Evolutionary conservation across 2,113 vertebrate genomes (phyloP), one percentile per base, ranked within the genome.

Genomic region (Edolisoma coerulescens): DNA sequence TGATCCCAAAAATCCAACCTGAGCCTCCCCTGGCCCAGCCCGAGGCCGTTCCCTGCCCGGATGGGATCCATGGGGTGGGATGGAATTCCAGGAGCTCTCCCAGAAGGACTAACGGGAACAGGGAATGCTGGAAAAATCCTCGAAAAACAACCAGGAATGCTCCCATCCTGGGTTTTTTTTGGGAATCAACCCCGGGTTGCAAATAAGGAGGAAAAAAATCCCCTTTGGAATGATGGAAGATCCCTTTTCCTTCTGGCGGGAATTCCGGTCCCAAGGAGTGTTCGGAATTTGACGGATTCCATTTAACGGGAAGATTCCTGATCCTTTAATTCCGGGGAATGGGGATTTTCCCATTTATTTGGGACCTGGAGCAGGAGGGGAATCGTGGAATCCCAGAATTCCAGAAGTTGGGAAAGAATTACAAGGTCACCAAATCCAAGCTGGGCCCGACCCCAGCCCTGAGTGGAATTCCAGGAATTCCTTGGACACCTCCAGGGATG

Each of bases 361-460:
- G 18, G 20, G 16, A 7, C 21, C 21, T 33, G 60, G 60, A 30
- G 59, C 16, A 12, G 37, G 59, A 3, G 13, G 6, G 68, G 27
- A 70, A 70, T 17, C 0, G 2, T 11, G 35, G 27, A 26, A 39
- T 11, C 56, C 13, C 13, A 1, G 28, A 61, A 41, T 77, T 61
- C 44, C 56, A 11, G 42, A 49, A 27, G 8, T 11, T 8, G 44
- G 73, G 2, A 37, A 37, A 47, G 20, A 37, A 47, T 37, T 11
- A 54, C 42, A 15, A 56, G 13, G 18, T 5, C 30, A 5, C 23
- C 7, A 7, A 56, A 10, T 52, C 37, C 30, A 10, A 2, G 6
- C 33, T 14, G 12, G 16, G 23, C 23, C 13, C 0, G 1, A 49
- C 27, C 24, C n/a, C 47, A 50, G 18, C 5, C n/a, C 26, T 1